These are phyloP conservation scores for Doryteuthis pealeii DNA, from an alignment of 1,140 invertebrate genomes.

Conservation along the genomic window DNA sequence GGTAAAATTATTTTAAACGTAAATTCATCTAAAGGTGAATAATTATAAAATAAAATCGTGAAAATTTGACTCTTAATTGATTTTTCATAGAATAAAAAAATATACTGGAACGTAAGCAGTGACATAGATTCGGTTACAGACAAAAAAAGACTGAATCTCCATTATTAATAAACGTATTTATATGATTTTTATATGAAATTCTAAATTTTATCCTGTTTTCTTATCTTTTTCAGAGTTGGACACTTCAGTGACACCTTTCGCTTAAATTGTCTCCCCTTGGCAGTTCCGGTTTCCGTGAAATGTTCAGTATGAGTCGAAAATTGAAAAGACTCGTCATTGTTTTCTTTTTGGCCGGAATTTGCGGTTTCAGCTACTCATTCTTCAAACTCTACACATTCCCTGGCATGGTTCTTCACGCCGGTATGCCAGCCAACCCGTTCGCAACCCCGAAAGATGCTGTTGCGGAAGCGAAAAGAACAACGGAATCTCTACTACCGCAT, in stretches of 20 bases:
- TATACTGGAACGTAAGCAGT: too few relatives aligned
- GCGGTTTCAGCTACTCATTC: background rate
- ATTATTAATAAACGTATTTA: background rate
- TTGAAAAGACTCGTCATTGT: background rate
- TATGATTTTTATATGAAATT: background rate
- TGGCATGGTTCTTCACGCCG: background rate
- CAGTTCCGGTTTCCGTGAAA: background rate
- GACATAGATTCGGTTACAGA: too few relatives aligned
- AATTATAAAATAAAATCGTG: background rate
- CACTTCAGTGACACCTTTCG: background rate
- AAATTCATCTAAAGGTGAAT: too few relatives aligned
- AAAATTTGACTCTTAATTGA: too few relatives aligned
- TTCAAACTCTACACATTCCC: background rate
- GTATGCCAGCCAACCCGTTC: background rate
- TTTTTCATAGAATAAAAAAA: too few relatives aligned
- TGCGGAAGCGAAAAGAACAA: background rate
- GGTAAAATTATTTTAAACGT: too few relatives aligned
- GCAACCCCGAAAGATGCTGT: background rate
- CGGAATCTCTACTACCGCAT: background rate
- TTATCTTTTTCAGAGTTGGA: too few relatives aligned
- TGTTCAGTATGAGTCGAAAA: conserved; percentile 3
- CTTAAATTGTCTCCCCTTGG: background rate
- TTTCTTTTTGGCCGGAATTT: background rate
- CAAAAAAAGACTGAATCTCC: too few relatives aligned
- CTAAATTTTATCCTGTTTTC: background rate